These are phyloP conservation scores for Dermatemys mawii DNA, from an alignment of 2,113 vertebrate species.

Conservation along the genomic window DNA sequence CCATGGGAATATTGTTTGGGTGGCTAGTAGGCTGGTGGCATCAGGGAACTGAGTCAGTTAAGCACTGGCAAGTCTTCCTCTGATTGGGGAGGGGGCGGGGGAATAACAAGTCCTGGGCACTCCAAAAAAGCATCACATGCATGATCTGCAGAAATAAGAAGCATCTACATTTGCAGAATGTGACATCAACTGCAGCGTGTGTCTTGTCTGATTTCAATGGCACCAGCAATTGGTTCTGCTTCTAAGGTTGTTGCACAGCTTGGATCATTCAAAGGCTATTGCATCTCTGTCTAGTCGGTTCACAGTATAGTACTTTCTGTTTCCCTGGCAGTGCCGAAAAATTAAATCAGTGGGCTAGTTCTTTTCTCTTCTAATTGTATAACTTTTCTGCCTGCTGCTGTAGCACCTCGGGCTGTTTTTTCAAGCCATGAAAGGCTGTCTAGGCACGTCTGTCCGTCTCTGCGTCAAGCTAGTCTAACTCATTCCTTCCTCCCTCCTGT, in stretches of 20 bases:
- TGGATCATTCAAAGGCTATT: not conserved
- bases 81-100: too few relatives aligned
- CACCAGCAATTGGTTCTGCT: not conserved
- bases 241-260: not conserved
- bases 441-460: rapidly evolving
- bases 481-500: rapidly evolving
- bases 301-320: not conserved
- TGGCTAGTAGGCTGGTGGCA: too few relatives aligned
- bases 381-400: not conserved
- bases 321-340: not conserved
- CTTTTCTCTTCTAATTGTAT: not conserved
- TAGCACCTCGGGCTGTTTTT: not conserved
- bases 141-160: not conserved
- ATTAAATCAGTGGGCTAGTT: not conserved
- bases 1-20: too few relatives aligned
- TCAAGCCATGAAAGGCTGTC: rapidly evolving
- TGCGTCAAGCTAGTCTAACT: not conserved
- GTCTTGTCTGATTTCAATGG: not conserved
- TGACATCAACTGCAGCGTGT: not conserved
- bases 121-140: not conserved
- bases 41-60: too few relatives aligned
- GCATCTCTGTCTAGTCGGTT: not conserved
- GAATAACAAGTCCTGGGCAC: not conserved
- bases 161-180: not conserved
- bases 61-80: too few relatives aligned